A percentile compares a stretch with the other conserved stretches of the same genome.
Evolutionary conservation across 2,113 vertebrate species (phyloP).

Genomic region (Amphilophus citrinellus): DNA sequence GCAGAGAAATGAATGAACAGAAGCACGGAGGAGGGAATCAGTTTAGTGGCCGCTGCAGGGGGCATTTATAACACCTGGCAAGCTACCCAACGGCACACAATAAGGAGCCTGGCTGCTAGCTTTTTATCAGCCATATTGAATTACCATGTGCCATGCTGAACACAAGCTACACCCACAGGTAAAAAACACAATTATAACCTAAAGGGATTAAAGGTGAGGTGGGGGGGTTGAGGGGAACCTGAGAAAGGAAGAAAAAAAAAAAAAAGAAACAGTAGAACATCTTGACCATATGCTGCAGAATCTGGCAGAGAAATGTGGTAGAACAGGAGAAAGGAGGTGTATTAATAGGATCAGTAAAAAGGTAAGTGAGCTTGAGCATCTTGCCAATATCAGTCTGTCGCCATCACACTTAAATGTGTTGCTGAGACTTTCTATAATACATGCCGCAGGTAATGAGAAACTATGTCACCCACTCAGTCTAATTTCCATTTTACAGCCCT

Average conservation of each 20-base stretch:
- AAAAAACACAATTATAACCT: constrained; percentile 34
- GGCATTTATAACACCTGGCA: constrained; percentile 55
- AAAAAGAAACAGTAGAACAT: background rate
- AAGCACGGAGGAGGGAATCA: constrained; percentile 50
- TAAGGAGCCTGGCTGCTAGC: constrained; percentile 25
- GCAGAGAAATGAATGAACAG: constrained; percentile 72
- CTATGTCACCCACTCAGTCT: constrained; percentile 64
- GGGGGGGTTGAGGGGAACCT: background rate
- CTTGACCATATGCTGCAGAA: constrained; percentile 9
- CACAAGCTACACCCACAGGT: constrained; percentile 25
- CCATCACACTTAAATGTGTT: constrained; percentile 40
- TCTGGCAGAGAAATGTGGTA: constrained; percentile 12
- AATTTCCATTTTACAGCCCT: constrained; percentile 75
- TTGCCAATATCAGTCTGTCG: constrained; percentile 20
- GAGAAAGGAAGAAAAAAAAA: background rate
- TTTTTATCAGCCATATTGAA: constrained; percentile 57
- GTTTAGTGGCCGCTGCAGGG: constrained; percentile 59
- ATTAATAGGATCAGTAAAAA: constrained; percentile 39
- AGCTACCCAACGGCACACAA: constrained; percentile 34
- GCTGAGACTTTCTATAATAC: constrained; percentile 47
- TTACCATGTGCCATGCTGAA: constrained; percentile 37
- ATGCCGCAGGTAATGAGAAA: constrained; percentile 62
- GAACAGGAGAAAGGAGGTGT: background rate
- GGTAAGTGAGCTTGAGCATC: constrained; percentile 23
- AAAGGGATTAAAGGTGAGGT: constrained; percentile 2